Base-by-base conservation (phyloP, 2,113 vertebrate genomes). In the Spea bombifrons region DNA sequence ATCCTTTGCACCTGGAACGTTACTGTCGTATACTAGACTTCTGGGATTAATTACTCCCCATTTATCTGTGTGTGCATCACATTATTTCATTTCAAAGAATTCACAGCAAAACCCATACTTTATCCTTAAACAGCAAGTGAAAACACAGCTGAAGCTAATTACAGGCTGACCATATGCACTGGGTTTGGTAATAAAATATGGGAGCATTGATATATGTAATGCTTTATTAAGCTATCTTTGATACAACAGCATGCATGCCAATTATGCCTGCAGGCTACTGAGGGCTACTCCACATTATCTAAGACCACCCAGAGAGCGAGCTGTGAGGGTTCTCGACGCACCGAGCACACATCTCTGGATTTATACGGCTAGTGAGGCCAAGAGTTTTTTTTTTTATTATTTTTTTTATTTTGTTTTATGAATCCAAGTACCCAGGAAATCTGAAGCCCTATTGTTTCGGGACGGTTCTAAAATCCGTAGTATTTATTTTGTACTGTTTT, bases 101-200 rank as follows among this genome's bases (percentile, higher is more conserved):
- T 91, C 86, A 3, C 83, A 64, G 89, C 90, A 91, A 92, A 93
- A 88, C 90, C 90, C 89, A 91, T 88, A 88, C 90, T 92, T 90
- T 87, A 80, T 88, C 91, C 91, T 90, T 89, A 90, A 88, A 88
- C 87, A 89, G 90, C 91, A 91, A 94, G 93, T 90, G 91, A 95
- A 93, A 96, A 95, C 94, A 96, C 97, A 99, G 96, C 96, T 99
- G 96, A 93, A 94, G 94, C 93, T 92, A 91, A 98, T 99, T 99
- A 98, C 90, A 90, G 88, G 75, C 86, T 90, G 94, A 94, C 94
- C 96, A 94, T 95, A 95, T 96, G 95, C 94, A 91, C 92, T 90
- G 90, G 88, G 88, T 91, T 93, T 92, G 90, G 91, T 91, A 89
- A 94, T 94, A 95, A 95, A 95, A 95, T 94, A 95, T 93, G 91